These are phyloP conservation scores for Pollenia griseotomentosa DNA, from an alignment of 2,888 invertebrate species.

Conservation along the genomic window DNA sequence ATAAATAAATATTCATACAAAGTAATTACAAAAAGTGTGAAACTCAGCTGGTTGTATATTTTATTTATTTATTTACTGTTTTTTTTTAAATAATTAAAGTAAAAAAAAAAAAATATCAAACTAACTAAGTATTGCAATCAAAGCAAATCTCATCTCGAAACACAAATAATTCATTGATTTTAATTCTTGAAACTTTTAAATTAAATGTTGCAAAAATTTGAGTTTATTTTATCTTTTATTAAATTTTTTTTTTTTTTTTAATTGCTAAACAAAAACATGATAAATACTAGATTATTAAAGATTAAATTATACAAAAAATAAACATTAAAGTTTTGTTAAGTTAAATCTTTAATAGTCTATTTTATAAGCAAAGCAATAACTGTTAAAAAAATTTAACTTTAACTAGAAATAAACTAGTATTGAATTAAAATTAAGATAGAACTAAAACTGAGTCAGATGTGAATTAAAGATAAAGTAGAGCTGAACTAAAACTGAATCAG, in stretches of 20 bases:
- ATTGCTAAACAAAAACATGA: constrained; percentile 13
- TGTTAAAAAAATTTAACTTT: no score
- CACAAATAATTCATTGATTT: constrained; percentile 6
- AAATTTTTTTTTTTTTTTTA: constrained; percentile 21
- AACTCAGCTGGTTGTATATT: constrained; percentile 54
- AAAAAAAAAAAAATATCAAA: background rate
- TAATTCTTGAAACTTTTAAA: constrained; percentile 4
- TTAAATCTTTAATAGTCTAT: background rate
- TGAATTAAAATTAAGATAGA: no score
- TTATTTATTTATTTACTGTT: constrained; percentile 18
- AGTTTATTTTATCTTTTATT: background rate
- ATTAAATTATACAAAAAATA: background rate
- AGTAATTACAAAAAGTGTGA: constrained; percentile 56
- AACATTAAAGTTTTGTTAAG: background rate
- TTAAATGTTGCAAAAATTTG: constrained; percentile 1
- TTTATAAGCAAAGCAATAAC: background rate
- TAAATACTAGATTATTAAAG: constrained; percentile 37
- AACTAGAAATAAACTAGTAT: no score
- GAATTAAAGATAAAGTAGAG: no score
- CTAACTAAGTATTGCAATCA: constrained; percentile 23
- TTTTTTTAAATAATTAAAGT: background rate
- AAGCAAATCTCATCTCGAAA: constrained; percentile 28
- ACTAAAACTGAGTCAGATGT: no score
- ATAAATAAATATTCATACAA: constrained; percentile 25
- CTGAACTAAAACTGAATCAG: no score